phyloP scores from a whole-genome alignment of 2,113 vertebrate species.

The Forbesichthys papilliferus region DNA sequence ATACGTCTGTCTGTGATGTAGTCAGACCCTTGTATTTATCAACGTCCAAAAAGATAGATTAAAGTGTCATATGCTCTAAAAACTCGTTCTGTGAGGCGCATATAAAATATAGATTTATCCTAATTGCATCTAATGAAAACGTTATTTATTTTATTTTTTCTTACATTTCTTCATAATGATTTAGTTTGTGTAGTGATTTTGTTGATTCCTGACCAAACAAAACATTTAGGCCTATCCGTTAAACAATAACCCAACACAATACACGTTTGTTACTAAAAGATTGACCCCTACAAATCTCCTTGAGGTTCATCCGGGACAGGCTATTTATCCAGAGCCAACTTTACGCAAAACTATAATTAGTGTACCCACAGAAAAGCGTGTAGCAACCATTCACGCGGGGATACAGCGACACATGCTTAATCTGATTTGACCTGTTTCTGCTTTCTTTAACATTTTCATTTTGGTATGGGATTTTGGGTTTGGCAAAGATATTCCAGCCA shows the following conservation, averaged over 20 bases:
- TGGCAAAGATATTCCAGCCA: conserved; percentile 23
- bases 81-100: too few species aligned
- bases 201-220: not conserved
- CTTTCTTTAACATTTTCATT: conserved; percentile 20
- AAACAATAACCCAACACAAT: conserved; percentile 16
- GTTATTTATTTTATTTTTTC: too few species aligned
- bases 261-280: not conserved
- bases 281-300: conserved; percentile 24
- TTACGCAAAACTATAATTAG: conserved; percentile 62
- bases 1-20: conserved; percentile 46
- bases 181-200: too few species aligned
- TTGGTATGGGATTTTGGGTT: not conserved
- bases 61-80: too few species aligned
- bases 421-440: conserved; percentile 46
- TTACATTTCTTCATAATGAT: too few species aligned
- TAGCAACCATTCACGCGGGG: conserved; percentile 43
- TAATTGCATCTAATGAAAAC: too few species aligned
- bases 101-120: too few species aligned
- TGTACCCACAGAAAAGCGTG: conserved; percentile 18
- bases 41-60: conserved; percentile 6
- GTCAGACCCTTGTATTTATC: conserved; percentile 36
- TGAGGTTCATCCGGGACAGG: conserved; percentile 40
- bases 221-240: not conserved
- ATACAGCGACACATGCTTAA: conserved; percentile 47
- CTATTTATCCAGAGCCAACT: conserved; percentile 58